Base-by-base conservation (phyloP, 2,113 vertebrate species). In the Leucoraja erinaceus region DNA sequence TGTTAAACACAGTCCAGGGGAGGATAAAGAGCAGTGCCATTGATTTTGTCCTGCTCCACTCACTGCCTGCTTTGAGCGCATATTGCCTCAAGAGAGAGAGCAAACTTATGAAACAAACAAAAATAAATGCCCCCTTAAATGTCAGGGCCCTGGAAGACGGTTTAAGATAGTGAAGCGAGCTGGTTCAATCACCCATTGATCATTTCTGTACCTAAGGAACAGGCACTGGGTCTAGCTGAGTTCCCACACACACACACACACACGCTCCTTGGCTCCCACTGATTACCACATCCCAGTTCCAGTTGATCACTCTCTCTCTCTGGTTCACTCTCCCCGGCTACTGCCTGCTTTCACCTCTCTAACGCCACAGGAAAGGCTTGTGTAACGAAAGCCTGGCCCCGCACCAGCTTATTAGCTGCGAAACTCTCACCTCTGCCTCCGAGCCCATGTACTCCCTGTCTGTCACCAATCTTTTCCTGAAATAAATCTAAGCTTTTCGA, bases 121-220 rank as follows among this genome's bases (percentile, higher is more conserved):
- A 12, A 61, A 54, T 84, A 84, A 84, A 84, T 61, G 47, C 81
- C 56, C 54, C 54, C 47, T 84, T 59, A 84, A 84, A 84, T 84
- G 81, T 84, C 81, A 84, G 28, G 28, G 81, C 28, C 81, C 81
- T 59, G 54, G n/a, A 54, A 28, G 54, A 84, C 81, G 47, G 56
- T 84, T 84, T 84, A 10, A 59, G 59, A 12, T 28, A 1, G 10
- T 22, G 1, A 25, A 61, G 81, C 59, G 28, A 59, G 56, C 54
- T 4, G 4, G 75, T 79, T 79, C 77, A 54, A 84, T 84, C 81
- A 84, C 47, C 22, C 54, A 28, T 59, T 59, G 56, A 84, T 54
- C 56, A 10, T 61, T 47, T 3, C 38, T 47, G 38, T 47, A 47
- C 38, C 38, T 47, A 47, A 47, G 38, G 38, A 47, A 47, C 38